phyloP scores from a whole-genome alignment of 2,888 invertebrate genomes.

The Agonopterix heracliana region DNA sequence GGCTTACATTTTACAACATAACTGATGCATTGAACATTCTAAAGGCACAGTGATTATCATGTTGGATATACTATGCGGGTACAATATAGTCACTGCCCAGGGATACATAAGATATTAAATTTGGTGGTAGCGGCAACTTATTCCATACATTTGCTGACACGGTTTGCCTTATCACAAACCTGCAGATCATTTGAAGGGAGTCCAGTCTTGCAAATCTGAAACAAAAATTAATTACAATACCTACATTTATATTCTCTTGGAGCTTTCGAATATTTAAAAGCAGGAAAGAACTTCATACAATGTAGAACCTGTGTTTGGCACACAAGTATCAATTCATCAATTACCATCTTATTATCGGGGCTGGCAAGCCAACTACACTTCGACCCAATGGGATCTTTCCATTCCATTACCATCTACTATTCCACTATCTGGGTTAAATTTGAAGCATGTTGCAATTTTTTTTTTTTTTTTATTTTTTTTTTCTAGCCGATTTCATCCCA shows the following conservation, averaged over 20 bases:
- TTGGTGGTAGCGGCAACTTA: conserved; percentile 79
- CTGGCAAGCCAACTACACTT: too few species aligned
- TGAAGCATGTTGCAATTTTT: too few species aligned
- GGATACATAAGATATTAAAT: conserved; percentile 62
- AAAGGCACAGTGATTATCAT: conserved; percentile 39
- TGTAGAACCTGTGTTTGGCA: too few species aligned
- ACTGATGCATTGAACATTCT: conserved; percentile 20
- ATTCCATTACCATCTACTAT: too few species aligned
- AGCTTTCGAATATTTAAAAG: not conserved
- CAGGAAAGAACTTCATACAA: not conserved
- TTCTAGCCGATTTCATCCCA: too few species aligned
- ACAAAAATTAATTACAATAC: conserved; percentile 18
- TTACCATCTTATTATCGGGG: too few species aligned
- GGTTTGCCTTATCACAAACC: conserved; percentile 83
- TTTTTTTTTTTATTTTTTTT: too few species aligned
- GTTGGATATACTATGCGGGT: conserved; percentile 38
- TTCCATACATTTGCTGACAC: conserved; percentile 80
- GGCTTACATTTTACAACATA: conserved; percentile 15
- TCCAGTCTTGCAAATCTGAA: conserved; percentile 81
- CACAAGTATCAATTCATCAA: too few species aligned
- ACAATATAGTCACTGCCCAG: conserved; percentile 71
- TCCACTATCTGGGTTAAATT: too few species aligned
- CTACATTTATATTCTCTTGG: not conserved
- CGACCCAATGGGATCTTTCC: too few species aligned
- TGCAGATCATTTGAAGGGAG: conserved; percentile 83